These are phyloP conservation scores for Lophius americanus DNA, from an alignment of 2,797 vertebrate genomes.

Conservation along the genomic window DNA sequence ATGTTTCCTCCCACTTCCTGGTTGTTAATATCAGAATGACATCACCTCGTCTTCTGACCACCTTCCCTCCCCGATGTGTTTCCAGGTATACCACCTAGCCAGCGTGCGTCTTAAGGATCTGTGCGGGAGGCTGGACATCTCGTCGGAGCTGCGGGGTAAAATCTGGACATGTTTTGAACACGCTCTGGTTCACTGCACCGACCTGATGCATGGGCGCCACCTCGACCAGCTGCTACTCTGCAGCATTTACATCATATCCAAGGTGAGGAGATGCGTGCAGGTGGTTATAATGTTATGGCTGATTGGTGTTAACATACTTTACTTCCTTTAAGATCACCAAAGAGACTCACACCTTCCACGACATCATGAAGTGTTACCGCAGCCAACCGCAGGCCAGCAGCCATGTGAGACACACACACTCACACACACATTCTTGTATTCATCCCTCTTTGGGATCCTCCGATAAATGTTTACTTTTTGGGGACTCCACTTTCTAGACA, in stretches of 20 bases:
- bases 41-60: background rate
- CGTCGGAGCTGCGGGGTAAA: slow-evolving; percentile 90
- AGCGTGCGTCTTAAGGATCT: slow-evolving; percentile 94
- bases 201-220: slow-evolving; percentile 93
- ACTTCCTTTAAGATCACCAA: slow-evolving; percentile 87
- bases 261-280: slow-evolving; percentile 70
- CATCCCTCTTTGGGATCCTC: no score
- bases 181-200: slow-evolving; percentile 87
- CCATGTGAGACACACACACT: slow-evolving; percentile 83
- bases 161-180: slow-evolving; percentile 98
- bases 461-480: no score
- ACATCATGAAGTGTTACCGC: slow-evolving; percentile 99
- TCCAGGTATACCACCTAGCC: slow-evolving; percentile 94
- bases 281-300: no score
- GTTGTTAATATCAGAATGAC: no score
- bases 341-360: slow-evolving; percentile 93
- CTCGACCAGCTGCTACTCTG: slow-evolving; percentile 97
- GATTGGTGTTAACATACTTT: background rate
- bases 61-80: rapidly evolving
- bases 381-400: slow-evolving; percentile 97
- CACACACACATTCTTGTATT: background rate
- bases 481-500: no score
- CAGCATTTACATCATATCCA: slow-evolving; percentile 94
- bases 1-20: no score
- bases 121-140: slow-evolving; percentile 91